These are phyloP conservation scores for Nymphicus hollandicus DNA, from an alignment of 2,113 vertebrate species.

Conservation along the genomic window DNA sequence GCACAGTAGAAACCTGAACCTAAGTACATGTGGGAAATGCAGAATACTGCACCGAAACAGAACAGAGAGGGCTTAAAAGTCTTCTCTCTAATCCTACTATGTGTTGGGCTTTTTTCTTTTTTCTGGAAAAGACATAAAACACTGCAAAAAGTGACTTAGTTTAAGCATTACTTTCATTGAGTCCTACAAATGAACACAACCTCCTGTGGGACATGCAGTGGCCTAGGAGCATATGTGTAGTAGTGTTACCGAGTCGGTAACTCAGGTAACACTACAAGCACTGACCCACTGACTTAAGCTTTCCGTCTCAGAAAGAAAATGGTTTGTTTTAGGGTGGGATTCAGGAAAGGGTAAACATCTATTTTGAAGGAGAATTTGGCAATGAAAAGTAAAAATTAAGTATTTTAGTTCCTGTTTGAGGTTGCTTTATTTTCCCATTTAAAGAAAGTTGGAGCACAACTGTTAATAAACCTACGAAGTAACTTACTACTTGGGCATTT, in stretches of 20 bases:
- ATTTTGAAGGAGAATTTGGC: background rate
- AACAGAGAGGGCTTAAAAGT: background rate
- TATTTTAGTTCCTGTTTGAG: background rate
- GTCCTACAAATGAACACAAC: background rate
- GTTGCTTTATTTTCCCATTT: background rate
- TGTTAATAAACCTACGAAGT: background rate
- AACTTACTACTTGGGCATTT: background rate
- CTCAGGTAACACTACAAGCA: rapidly evolving
- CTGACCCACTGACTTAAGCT: background rate
- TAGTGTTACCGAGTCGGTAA: rapidly evolving
- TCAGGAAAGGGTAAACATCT: background rate
- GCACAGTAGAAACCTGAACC: background rate
- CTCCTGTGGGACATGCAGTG: background rate
- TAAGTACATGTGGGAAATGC: background rate
- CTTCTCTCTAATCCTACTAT: background rate
- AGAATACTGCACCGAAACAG: background rate
- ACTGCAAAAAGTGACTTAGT: background rate
- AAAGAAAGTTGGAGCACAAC: background rate
- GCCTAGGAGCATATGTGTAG: background rate
- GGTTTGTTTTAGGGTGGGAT: background rate
- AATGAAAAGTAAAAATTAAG: background rate
- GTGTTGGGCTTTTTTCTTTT: background rate
- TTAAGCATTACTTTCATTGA: background rate
- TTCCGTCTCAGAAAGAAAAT: background rate
- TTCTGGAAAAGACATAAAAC: slow-evolving; percentile 6